Conservation (phyloP, 1,140 invertebrate genomes). For the Limonius californicus region DNA sequence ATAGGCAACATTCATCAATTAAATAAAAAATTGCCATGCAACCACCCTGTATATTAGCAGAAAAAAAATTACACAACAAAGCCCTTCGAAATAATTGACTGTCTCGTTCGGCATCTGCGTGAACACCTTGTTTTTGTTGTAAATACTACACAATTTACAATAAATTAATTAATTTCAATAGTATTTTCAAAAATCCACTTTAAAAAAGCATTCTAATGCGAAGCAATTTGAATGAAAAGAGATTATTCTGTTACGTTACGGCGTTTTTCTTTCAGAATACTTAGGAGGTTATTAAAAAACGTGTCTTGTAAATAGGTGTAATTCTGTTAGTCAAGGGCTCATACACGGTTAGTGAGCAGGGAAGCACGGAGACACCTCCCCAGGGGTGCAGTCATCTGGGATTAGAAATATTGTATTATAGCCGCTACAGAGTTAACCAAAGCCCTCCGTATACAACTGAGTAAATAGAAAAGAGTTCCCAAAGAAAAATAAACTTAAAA, state of each 20-base stretch:
- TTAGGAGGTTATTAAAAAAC: conserved; percentile 5
- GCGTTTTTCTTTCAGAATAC: neutral
- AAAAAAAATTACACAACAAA: no score
- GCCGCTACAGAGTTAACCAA: conserved; percentile 25
- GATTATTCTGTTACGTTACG: neutral
- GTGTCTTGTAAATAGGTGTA: conserved; percentile 1
- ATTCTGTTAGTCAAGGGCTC: neutral
- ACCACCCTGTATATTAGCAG: no score
- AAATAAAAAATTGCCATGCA: no score
- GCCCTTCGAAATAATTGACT: no score
- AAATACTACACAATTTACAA: no score
- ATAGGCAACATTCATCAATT: no score
- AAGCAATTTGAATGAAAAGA: neutral
- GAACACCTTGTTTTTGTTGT: no score
- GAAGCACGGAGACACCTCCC: conserved; percentile 31
- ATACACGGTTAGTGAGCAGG: conserved; percentile 35
- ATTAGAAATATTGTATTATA: conserved; percentile 39
- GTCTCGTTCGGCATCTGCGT: no score
- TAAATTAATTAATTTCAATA: no score
- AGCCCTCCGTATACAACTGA: conserved; percentile 17
- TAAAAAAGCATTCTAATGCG: neutral
- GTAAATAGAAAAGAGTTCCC: no score
- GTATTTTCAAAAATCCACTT: neutral
- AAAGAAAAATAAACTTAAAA: no score
- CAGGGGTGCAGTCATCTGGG: conserved; percentile 28